Conservation (phyloP, 2,888 invertebrate genomes). For the Melanostoma scalare region DNA sequence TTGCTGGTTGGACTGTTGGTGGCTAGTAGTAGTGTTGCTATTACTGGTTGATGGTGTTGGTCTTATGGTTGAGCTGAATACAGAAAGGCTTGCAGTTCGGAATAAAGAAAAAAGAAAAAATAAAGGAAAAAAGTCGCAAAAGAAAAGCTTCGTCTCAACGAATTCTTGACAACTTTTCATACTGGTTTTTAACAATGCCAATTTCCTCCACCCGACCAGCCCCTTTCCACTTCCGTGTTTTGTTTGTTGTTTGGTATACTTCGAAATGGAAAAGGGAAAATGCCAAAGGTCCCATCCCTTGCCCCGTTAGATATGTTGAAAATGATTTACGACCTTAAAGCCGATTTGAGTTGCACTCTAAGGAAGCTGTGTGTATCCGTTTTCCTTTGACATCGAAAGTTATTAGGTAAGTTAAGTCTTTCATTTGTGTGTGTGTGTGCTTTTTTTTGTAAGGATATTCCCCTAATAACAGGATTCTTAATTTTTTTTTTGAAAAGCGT, state of each 20-base stretch:
- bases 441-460: not conserved
- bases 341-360: conserved; percentile 53
- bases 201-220: conserved; percentile 11
- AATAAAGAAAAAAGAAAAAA: conserved; percentile 2
- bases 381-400: conserved; percentile 37
- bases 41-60: conserved; percentile 30
- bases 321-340: conserved; percentile 64
- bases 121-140: conserved; percentile 20
- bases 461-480: conserved; percentile 36
- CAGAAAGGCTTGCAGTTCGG: conserved; percentile 32
- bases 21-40: conserved; percentile 42
- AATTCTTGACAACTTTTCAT: conserved; percentile 65
- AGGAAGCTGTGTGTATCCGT: conserved; percentile 25
- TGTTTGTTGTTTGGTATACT: conserved; percentile 40
- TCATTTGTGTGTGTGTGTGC: not conserved
- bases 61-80: conserved; percentile 17
- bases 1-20: conserved; percentile 30
- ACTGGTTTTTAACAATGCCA: conserved; percentile 57
- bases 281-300: conserved; percentile 31
- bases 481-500: conserved; percentile 8
- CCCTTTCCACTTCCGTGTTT: conserved; percentile 34
- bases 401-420: conserved; percentile 43
- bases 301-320: conserved; percentile 26
- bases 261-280: conserved; percentile 24
- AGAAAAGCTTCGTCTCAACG: conserved; percentile 40